Evolutionary conservation across 1,140 invertebrate genomes (phyloP).

Genomic region (Macrocentrus cingulum): DNA sequence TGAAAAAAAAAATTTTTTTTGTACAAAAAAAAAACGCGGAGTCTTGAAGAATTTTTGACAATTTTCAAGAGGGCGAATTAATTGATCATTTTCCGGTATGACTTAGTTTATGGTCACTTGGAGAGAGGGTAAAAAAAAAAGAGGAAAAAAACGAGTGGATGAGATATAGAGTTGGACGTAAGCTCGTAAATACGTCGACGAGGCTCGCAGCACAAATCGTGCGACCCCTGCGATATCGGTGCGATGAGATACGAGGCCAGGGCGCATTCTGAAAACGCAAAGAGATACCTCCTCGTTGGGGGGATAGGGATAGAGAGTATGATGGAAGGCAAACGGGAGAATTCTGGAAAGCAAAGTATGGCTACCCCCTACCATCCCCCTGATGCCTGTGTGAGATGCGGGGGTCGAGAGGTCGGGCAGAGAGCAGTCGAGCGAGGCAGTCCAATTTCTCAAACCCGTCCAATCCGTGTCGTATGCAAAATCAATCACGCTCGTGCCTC

Average conservation of each 20-base stretch:
- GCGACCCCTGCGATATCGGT: constrained; percentile 38
- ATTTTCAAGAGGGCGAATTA: too few relatives aligned
- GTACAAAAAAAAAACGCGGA: too few relatives aligned
- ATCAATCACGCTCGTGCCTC: constrained; percentile 53
- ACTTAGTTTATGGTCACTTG: too few relatives aligned
- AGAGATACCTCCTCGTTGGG: constrained; percentile 32
- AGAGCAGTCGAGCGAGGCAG: constrained; percentile 45
- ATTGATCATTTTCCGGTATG: too few relatives aligned
- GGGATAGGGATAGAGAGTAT: constrained; percentile 25
- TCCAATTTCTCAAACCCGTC: constrained; percentile 62
- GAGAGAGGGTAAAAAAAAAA: too few relatives aligned
- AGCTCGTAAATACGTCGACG: constrained; percentile 48
- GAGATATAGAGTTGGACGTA: constrained; percentile 31
- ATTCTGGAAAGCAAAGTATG: constrained; percentile 21
- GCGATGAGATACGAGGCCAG: constrained; percentile 36
- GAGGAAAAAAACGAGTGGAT: constrained; percentile 17
- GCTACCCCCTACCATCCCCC: constrained; percentile 18
- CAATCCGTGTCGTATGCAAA: constrained; percentile 61
- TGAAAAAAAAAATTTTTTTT: too few relatives aligned
- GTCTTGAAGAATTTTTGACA: not conserved
- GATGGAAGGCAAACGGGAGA: constrained; percentile 8
- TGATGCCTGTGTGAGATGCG: too few relatives aligned
- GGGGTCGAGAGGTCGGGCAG: constrained; percentile 24
- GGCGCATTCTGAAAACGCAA: constrained; percentile 20
- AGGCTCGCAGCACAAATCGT: constrained; percentile 47